Conservation (phyloP, 2,113 vertebrate species). For the Prionailurus bengalensis region DNA sequence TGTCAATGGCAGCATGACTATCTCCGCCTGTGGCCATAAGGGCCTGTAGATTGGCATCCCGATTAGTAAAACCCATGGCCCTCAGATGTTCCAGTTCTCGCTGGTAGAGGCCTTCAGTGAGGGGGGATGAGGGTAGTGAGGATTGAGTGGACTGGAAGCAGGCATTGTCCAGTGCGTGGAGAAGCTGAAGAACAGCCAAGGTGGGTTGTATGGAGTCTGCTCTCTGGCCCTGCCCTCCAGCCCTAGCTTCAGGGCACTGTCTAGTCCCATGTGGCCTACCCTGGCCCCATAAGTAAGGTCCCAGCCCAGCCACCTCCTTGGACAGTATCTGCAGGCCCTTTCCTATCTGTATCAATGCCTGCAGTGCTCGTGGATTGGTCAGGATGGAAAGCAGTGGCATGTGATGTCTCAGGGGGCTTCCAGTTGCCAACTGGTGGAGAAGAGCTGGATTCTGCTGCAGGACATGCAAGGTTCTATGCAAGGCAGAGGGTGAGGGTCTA, state of each 20-base stretch:
- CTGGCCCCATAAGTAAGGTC: not conserved
- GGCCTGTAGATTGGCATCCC: slow-evolving; percentile 9
- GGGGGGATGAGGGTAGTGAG: not conserved
- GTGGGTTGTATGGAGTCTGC: not conserved
- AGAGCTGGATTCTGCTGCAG: slow-evolving; percentile 68
- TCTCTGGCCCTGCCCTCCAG: not conserved
- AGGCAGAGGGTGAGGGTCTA: slow-evolving; percentile 17
- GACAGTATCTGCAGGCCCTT: slow-evolving; percentile 73
- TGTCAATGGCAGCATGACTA: slow-evolving; percentile 27
- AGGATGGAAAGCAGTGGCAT: slow-evolving; percentile 69
- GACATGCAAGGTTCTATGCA: slow-evolving; percentile 44
- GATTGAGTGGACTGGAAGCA: not conserved
- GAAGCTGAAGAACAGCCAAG: slow-evolving; percentile 38
- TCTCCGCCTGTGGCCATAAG: slow-evolving; percentile 57
- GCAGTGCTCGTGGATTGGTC: slow-evolving; percentile 75
- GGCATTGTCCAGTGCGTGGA: not conserved
- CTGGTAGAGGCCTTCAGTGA: slow-evolving; percentile 43
- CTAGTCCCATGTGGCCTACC: slow-evolving; percentile 5
- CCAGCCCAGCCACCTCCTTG: slow-evolving; percentile 74
- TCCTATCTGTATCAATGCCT: slow-evolving; percentile 79
- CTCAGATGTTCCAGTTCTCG: slow-evolving; percentile 69
- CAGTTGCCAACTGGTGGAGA: slow-evolving; percentile 28
- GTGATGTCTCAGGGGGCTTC: slow-evolving; percentile 41
- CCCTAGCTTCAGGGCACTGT: slow-evolving; percentile 23
- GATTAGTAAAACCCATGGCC: slow-evolving; percentile 33